Evolutionary conservation across 2,797 vertebrate genomes (phyloP), one percentile per base, ranked within the genome.

Genomic region (Nyctibius grandis): DNA sequence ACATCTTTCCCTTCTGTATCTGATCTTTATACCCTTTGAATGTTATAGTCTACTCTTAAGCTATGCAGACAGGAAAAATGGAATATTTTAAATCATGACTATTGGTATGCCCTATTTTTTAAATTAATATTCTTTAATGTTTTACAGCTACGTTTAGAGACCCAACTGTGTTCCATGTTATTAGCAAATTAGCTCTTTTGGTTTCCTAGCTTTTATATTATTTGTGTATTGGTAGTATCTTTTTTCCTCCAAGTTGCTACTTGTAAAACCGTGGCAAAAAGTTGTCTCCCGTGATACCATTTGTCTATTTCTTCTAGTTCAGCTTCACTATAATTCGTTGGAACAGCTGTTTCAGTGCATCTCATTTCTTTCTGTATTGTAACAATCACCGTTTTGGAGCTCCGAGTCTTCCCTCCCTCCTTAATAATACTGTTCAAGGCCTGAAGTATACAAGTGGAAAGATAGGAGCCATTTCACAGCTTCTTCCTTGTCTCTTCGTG

Each of bases 391-490:
- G 3, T 56, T 64, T 87, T 73, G 14, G 45, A 87, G 34, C 22
- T 57, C 19, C 56, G 31, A 68, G 15, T n/a, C 11, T 31, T 61
- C 14, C 22, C 5, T 9, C 1, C 21, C 0, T 4, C 4, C 5
- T 28, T 33, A 57, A 38, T 57, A 72, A 79, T 64, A 14, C 9
- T 44, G 12, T 40, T 60, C 45, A 74, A 59, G 25, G 11, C 12
- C 22, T 77, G 22, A 75, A 59, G 18, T 40, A 64, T 50, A 59
- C 33, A 84, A 72, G 12, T 23, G 6, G 34, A 68, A 80, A 65
- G 40, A 36, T 1, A 59, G 44, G 11, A 45, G 12, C 5, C 29
- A 54, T 15, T 81, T 75, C 28, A 42, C 36, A 68, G 48, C 33
- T 85, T 60, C 45, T 84, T 23, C 57, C 34, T 87, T 68, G 23